Conservation (phyloP, 1,140 invertebrate genomes). For the Eumaeus atala region DNA sequence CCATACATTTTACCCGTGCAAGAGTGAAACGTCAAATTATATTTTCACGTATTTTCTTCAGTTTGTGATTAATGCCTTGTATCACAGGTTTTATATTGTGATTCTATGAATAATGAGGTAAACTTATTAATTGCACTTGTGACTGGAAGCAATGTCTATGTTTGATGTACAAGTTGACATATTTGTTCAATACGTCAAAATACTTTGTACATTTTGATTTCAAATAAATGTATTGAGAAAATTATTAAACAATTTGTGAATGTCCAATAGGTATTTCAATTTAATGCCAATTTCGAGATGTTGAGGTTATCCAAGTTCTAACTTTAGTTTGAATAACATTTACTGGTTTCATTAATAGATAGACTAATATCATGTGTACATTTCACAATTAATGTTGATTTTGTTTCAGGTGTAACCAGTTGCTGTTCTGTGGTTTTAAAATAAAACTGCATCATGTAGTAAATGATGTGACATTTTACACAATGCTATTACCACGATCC, state of each 20-base stretch:
- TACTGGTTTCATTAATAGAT: no score
- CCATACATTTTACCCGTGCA: conserved; percentile 70
- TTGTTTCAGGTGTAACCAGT: conserved; percentile 39
- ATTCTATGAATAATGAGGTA: not conserved
- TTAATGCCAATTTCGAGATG: no score
- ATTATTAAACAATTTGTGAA: no score
- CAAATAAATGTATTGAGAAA: not conserved
- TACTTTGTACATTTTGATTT: conserved; percentile 12
- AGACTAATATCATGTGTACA: no score
- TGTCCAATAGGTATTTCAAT: no score
- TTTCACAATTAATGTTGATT: not conserved
- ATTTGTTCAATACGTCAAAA: conserved; percentile 42
- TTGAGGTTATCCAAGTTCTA: no score
- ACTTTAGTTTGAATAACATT: no score
- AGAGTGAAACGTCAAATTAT: conserved; percentile 69
- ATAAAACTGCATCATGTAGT: conserved; percentile 65
- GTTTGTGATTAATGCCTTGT: conserved; percentile 13
- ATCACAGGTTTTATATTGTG: not conserved
- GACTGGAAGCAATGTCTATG: not conserved
- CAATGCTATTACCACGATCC: conserved; percentile 65
- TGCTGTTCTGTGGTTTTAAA: conserved; percentile 38
- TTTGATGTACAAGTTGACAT: conserved; percentile 34
- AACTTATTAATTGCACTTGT: not conserved
- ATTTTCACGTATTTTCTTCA: conserved; percentile 43
- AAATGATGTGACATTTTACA: conserved; percentile 69